These are phyloP conservation scores for Halcyon badia DNA, from an alignment of 2,797 vertebrate species.

Conservation along the genomic window DNA sequence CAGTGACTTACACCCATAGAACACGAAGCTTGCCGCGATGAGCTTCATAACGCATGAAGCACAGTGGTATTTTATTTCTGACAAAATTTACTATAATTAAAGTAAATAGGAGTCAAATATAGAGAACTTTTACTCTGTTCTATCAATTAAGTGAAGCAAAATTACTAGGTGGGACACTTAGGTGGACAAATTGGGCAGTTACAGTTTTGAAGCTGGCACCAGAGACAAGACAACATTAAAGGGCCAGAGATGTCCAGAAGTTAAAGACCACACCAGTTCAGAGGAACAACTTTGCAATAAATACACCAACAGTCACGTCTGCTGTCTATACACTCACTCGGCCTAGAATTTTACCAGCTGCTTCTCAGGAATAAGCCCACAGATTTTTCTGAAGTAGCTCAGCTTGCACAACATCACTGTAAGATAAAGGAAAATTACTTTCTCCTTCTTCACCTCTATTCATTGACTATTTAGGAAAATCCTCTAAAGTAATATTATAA, in stretches of 20 bases:
- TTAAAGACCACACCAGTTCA: neutral
- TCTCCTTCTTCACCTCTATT: neutral
- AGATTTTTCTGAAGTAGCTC: neutral
- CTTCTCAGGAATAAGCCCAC: neutral
- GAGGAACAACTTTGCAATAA: neutral
- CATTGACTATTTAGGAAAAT: neutral
- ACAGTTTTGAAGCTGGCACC: slow-evolving; percentile 66
- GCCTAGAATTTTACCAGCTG: slow-evolving; percentile 18
- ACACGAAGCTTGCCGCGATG: neutral
- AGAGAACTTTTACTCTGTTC: slow-evolving; percentile 62
- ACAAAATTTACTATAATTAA: slow-evolving; percentile 76
- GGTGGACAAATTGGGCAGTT: slow-evolving; percentile 61
- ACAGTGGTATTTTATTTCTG: slow-evolving; percentile 44
- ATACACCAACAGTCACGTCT: neutral
- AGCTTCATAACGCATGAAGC: neutral
- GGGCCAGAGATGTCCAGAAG: slow-evolving; percentile 14
- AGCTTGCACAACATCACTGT: neutral
- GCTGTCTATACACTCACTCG: neutral
- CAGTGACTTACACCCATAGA: neutral
- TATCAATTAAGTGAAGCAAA: slow-evolving; percentile 73
- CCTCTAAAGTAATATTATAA: neutral
- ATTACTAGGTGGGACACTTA: slow-evolving; percentile 74
- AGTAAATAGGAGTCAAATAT: slow-evolving; percentile 68
- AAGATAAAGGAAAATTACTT: neutral
- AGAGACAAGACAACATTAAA: slow-evolving; percentile 22